phyloP scores from a whole-genome alignment of 2,888 invertebrate species.

The Anodontia alba region DNA sequence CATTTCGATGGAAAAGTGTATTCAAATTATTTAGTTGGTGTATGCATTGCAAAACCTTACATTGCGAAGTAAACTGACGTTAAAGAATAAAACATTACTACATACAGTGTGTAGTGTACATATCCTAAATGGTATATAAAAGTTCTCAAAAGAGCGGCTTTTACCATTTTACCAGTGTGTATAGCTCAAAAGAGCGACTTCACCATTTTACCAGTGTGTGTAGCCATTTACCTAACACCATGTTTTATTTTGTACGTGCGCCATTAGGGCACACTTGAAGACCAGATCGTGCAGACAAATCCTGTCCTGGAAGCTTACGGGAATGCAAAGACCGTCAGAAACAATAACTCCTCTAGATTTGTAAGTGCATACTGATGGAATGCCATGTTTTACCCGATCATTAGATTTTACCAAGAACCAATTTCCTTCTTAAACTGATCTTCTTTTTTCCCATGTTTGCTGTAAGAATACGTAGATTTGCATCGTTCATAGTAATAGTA shows the following conservation, averaged over 20 bases:
- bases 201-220: too few species aligned
- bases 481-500: conserved; percentile 1
- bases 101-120: too few species aligned
- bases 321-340: conserved; percentile 87
- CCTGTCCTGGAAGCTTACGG: conserved; percentile 83
- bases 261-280: conserved; percentile 89
- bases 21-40: too few species aligned
- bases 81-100: too few species aligned
- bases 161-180: too few species aligned
- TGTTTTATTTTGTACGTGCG: conserved; percentile 14
- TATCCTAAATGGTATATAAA: too few species aligned
- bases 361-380: conserved; percentile 88
- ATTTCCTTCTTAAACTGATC: not conserved
- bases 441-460: not conserved
- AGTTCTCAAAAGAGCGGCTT: too few species aligned
- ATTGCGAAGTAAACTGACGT: too few species aligned
- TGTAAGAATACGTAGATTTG: not conserved
- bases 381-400: not conserved
- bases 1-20: too few species aligned
- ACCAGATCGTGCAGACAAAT: conserved; percentile 99
- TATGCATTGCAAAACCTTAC: too few species aligned
- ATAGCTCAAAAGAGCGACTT: too few species aligned
- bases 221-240: not conserved
- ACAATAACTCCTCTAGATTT: conserved; percentile 99
- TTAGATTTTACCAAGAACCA: too few species aligned